Evolutionary conservation across 2,113 vertebrate genomes (phyloP), one percentile per base, ranked within the genome.

Genomic region (Anolis carolinensis): DNA sequence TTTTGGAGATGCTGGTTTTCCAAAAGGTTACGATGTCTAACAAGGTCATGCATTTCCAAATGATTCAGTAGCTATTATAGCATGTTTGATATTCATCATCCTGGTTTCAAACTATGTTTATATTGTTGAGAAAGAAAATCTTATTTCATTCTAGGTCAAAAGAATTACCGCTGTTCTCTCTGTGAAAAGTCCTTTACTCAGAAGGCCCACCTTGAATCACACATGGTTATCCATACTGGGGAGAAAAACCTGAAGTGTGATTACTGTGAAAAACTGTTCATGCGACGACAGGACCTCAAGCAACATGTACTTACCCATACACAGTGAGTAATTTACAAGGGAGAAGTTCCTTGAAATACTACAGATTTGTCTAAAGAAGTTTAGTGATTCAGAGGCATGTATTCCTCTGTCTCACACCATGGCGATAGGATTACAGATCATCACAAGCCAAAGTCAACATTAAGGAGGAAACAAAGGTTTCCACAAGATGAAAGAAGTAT

Each of bases 191-290:
- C 96, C 0, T 99, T 99, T 91, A 99, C 98, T 3, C 99, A 99
- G 96, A 99, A 99, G 86, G 97, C 99, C 83, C 99, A 99, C 80
- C 95, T 99, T 89, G 97, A 97, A 2, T 99, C 98, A 0, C 99
- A 99, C 85, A 99, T 99, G 99, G 96, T 99, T 89, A 99, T 98
- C 90, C 99, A 99, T 95, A 99, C 97, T 0, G 98, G 98, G 0
- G 98, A 98, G 90, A 98, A 98, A 96, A 99, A 98, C 78, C 96
- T 99, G 48, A 99, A 99, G 93, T 99, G 99, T 82, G 98, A 99
- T 93, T 98, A 98, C 91, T 99, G 99, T 16, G 98, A 99, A 68
- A 98, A 97, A 87, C 93, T 98, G 0, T 99, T 99, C 92, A 98
- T 99, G 96, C 95, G 99, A 89, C 97, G 99, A 83, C 98, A 99